Conservation (phyloP, 2,797 vertebrate species). For the Danio albolineatus region DNA sequence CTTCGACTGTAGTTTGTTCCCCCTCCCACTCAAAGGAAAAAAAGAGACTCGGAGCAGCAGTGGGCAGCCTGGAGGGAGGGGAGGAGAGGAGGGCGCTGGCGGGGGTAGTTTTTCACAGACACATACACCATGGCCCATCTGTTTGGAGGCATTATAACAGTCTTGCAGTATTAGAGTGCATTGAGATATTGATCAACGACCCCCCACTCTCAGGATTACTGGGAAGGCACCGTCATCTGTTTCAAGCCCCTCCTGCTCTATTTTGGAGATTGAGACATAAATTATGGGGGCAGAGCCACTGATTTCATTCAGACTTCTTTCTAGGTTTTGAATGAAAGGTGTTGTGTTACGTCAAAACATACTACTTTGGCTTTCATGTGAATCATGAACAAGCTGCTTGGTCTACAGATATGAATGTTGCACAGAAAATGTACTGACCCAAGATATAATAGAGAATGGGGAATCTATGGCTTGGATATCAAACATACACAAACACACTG, state of each 20-base stretch:
- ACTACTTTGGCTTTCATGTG: not conserved
- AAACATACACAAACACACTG: too few relatives aligned
- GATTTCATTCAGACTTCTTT: not conserved
- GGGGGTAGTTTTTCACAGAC: conserved; percentile 44
- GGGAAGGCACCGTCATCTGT: conserved; percentile 74
- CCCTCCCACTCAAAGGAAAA: conserved; percentile 62
- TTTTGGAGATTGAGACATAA: conserved; percentile 38
- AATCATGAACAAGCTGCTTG: not conserved
- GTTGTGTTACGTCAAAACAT: not conserved
- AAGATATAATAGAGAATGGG: too few relatives aligned
- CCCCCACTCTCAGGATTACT: conserved; percentile 73
- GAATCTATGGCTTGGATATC: too few relatives aligned
- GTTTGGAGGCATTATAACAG: conserved; percentile 76
- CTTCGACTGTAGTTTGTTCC: conserved; percentile 42
- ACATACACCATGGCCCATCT: conserved; percentile 71
- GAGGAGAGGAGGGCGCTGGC: conserved; percentile 12
- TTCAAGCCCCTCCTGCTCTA: conserved; percentile 47
- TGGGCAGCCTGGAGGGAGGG: conserved; percentile 48
- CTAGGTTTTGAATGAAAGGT: not conserved
- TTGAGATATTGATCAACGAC: conserved; percentile 81
- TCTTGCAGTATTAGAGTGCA: conserved; percentile 79
- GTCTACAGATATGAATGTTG: not conserved
- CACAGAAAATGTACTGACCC: too few relatives aligned
- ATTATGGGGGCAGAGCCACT: conserved; percentile 13
- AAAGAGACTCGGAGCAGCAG: conserved; percentile 60